phyloP scores from a whole-genome alignment of 2,113 vertebrate species.

The Epinephelus cyanopodus region DNA sequence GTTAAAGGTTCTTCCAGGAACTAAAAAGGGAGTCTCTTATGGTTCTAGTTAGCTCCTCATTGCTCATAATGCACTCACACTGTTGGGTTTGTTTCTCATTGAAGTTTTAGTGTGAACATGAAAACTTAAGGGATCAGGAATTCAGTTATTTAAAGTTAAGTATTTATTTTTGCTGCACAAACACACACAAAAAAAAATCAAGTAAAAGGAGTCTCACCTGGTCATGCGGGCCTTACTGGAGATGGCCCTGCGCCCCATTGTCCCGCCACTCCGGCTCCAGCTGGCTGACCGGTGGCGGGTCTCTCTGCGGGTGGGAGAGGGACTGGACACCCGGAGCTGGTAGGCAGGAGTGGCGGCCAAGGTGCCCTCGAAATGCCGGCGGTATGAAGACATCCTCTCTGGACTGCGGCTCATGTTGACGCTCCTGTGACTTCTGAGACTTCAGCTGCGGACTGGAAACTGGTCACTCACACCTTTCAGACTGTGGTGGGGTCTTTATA shows the following conservation, averaged over 20 bases:
- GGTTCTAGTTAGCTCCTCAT: too few relatives aligned
- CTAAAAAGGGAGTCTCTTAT: too few relatives aligned
- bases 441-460: constrained; percentile 22
- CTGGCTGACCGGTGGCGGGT: constrained; percentile 80
- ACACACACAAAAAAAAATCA: too few relatives aligned
- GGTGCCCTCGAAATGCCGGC: constrained; percentile 81
- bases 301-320: constrained; percentile 76
- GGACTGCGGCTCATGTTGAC: constrained; percentile 82
- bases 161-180: too few relatives aligned
- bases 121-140: too few relatives aligned
- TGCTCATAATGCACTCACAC: too few relatives aligned
- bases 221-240: constrained; percentile 71
- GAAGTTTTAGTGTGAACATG: too few relatives aligned
- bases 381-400: constrained; percentile 86
- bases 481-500: constrained; percentile 65
- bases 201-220: constrained; percentile 64
- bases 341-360: constrained; percentile 30
- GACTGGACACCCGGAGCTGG: constrained; percentile 77
- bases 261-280: constrained; percentile 57
- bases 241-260: constrained; percentile 59
- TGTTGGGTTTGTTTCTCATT: too few relatives aligned
- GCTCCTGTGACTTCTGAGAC: constrained; percentile 1
- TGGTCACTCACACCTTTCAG: constrained; percentile 8
- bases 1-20: too few relatives aligned
- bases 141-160: too few relatives aligned